Evolutionary conservation across 2,888 invertebrate species (phyloP), one percentile per base, ranked within the genome.

Genomic region (Drosophila engyochracea): DNA sequence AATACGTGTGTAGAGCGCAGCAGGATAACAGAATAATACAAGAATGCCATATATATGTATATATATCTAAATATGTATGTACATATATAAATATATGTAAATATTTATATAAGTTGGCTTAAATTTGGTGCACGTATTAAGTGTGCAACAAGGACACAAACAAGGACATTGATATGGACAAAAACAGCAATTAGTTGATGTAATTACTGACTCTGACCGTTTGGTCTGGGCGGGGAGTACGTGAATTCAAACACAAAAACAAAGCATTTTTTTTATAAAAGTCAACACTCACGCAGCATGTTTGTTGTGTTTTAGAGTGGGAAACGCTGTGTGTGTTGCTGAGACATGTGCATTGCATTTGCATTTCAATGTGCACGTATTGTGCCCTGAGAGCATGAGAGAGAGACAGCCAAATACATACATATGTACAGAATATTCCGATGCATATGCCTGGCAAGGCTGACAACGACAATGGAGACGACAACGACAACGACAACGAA

Each of bases 101-200:
- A 16, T 16, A 25, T 47, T 7, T 25, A 16, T 47, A 25, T 22
- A 51, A 25, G 31, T 51, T 59, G 51, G 41, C 39, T 25, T 25
- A 31, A 39, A 62, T 41, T 39, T 51, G 51, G 30, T 62, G 71
- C 71, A 54, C 58, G 59, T 66, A 53, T 58, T 62, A 61, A 52
- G 62, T 55, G 64, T 64, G 64, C 54, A 49, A 49, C 72, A 62
- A 67, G 72, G 53, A 69, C 52, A 54, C 35, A 53, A 28, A 28
- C 47, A 64, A 58, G 64, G 59, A 59, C 59, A 47, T 39, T 31
- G 35, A 51, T 39, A 81, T 44, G 66, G 57, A 70, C 66, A 77
- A 16, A 52, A 55, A 79, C 35, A 78, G 74, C 82, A 84, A 82
- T 81, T 84, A 84, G 78, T 78, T 61, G 51, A 66, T 78, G 82